Evolutionary conservation across 2,888 invertebrate genomes (phyloP).

Genomic region (Cacoxenus indagator): DNA sequence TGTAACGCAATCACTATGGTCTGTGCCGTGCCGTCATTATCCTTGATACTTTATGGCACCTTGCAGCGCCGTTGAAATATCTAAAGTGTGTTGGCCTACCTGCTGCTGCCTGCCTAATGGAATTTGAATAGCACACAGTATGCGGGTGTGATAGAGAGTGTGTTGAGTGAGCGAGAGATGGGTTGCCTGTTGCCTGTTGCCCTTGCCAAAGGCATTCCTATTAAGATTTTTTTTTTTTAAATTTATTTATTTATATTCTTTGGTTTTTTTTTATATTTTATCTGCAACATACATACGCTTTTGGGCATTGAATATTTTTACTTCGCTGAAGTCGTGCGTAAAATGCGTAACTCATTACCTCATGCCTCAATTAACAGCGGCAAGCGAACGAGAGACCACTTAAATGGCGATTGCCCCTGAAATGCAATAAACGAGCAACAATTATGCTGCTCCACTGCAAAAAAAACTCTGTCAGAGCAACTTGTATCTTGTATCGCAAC

Average conservation of each 20-base stretch:
- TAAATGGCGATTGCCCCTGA: conserved; percentile 14
- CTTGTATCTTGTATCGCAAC: not conserved
- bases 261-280: no score
- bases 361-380: conserved; percentile 4
- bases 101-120: conserved; percentile 15
- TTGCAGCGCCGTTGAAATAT: not conserved
- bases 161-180: not conserved
- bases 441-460: not conserved
- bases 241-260: no score
- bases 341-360: not conserved
- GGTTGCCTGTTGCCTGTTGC: not conserved
- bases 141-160: no score
- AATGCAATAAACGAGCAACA: conserved; percentile 3
- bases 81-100: not conserved
- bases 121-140: conserved; percentile 9
- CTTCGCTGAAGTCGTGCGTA: not conserved
- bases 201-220: not conserved
- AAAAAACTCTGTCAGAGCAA: not conserved
- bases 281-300: not conserved
- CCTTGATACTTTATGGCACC: conserved; percentile 11
- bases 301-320: not conserved
- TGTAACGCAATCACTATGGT: not conserved
- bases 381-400: conserved; percentile 3
- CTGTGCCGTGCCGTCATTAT: not conserved
- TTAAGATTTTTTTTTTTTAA: conserved; percentile 1